Evolutionary conservation across 2,888 invertebrate species (phyloP), one percentile per base, ranked within the genome.

Genomic region (Trissolcus japonicus): DNA sequence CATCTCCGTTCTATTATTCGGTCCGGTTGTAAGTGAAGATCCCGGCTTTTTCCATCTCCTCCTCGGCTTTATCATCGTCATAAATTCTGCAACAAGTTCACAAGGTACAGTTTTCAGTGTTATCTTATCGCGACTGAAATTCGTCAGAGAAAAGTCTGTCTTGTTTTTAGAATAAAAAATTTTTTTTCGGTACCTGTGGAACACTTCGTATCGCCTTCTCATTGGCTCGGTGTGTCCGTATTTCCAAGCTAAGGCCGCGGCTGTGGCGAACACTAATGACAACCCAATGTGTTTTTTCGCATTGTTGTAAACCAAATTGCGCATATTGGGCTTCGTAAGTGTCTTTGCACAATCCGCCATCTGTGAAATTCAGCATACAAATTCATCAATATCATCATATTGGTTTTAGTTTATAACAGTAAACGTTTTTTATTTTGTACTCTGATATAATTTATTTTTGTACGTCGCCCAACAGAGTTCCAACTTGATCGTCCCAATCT

Each of bases 161-260:
- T n/a, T n/a, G n/a, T 50, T 50, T 16, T 16, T 50, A 50, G 14
- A 16, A 7, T 14, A 50, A 50, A 6, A 50, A 50, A 16, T 16
- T 3, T 50, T 13, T 50, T 14, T 50, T 4, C 3, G 4, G 25
- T 16, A 72, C 71, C 7, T 46, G 13, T 35, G 53, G 25, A 71
- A 72, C 51, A 46, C 21, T 53, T 63, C 59, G 46, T 72, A 72
- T 63, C 40, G 63, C 29, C 59, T 55, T 21, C 46, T 72, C 59
- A 72, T 13, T n/a, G 71, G 71, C 51, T 63, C 63, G 4, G 71
- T 72, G 40, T 72, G 71, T 13, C 43, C 53, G 54, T 17, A 72
- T 6, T 63, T 63, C 57, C 59, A 72, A 9, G 48, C 46, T 14
- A 17, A 2, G 21, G 43, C 71, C 6, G 6, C n/a, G 1, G 35